phyloP scores from a whole-genome alignment of 2,113 vertebrate species.

The Lethenteron camtschaticum region DNA sequence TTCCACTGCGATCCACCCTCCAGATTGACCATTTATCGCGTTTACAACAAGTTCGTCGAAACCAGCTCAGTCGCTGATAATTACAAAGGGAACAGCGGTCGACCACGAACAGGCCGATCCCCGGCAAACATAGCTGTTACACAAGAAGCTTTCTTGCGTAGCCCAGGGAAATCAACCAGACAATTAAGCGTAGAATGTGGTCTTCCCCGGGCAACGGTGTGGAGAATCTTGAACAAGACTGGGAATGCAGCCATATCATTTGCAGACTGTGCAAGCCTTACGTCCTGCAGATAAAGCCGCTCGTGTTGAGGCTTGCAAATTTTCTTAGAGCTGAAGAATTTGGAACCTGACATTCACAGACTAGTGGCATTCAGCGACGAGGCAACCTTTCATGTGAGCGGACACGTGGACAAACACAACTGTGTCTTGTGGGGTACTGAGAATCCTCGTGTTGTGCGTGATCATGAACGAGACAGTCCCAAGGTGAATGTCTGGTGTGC shows the following conservation, averaged over 20 bases:
- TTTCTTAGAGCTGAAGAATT: background rate
- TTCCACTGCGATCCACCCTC: background rate
- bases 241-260: background rate
- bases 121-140: too few species aligned
- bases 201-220: constrained; percentile 2
- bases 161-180: too few species aligned
- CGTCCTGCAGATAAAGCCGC: constrained; percentile 3
- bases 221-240: constrained; percentile 1
- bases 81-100: background rate
- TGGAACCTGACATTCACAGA: background rate
- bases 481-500: too few species aligned
- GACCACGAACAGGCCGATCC: constrained; percentile 1
- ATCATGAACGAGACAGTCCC: too few species aligned
- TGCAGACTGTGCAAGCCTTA: constrained; percentile 4
- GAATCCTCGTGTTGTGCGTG: background rate
- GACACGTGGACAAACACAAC: background rate
- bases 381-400: too few species aligned
- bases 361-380: too few species aligned
- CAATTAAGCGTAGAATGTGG: background rate
- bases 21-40: constrained; percentile 3
- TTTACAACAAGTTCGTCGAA: constrained; percentile 5
- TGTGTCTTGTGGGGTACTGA: constrained; percentile 3
- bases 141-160: too few species aligned
- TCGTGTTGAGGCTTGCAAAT: constrained; percentile 4
- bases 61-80: background rate